Conservation (phyloP, 1,140 invertebrate genomes). For the Drosophila virilis region DNA sequence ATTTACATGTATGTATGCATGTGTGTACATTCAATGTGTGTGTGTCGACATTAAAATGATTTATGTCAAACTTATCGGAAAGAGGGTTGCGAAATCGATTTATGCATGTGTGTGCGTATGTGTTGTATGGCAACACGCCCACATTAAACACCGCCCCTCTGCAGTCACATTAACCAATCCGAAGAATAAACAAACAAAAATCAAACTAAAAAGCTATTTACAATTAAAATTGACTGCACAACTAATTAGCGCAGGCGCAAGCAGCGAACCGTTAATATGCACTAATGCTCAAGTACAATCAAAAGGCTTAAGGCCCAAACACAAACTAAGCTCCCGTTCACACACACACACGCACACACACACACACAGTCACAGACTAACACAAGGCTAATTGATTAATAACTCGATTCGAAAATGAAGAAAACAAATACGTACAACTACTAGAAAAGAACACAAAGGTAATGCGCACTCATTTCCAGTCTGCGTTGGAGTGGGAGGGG, state of each 20-base stretch:
- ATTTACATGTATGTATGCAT: neutral
- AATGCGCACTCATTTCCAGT: constrained; percentile 31
- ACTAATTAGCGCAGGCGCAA: constrained; percentile 36
- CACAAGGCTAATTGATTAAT: constrained; percentile 64
- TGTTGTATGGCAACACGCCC: constrained; percentile 2
- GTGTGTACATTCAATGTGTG: constrained; percentile 20
- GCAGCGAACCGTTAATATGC: constrained; percentile 25
- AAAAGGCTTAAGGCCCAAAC: constrained; percentile 19
- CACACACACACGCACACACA: constrained; percentile 7
- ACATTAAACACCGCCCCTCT: neutral
- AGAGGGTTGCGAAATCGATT: constrained; percentile 45
- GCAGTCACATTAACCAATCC: neutral
- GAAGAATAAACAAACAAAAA: neutral
- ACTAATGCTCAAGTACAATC: constrained; percentile 48
- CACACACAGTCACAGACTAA: neutral
- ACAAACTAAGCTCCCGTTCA: constrained; percentile 8
- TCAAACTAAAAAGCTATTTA: constrained; percentile 8
- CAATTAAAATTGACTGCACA: constrained; percentile 19
- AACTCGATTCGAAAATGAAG: constrained; percentile 37
- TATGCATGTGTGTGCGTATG: neutral
- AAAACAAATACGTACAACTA: constrained; percentile 42
- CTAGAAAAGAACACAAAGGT: constrained; percentile 9
- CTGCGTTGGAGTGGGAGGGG: constrained; percentile 31
- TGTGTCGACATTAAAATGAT: constrained; percentile 72
- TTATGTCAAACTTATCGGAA: constrained; percentile 73